Percentiles rank a stretch among this genome's conserved stretches.
Conservation (phyloP, 2,113 vertebrate genomes). For the Petrocephalus microphthalmus region DNA sequence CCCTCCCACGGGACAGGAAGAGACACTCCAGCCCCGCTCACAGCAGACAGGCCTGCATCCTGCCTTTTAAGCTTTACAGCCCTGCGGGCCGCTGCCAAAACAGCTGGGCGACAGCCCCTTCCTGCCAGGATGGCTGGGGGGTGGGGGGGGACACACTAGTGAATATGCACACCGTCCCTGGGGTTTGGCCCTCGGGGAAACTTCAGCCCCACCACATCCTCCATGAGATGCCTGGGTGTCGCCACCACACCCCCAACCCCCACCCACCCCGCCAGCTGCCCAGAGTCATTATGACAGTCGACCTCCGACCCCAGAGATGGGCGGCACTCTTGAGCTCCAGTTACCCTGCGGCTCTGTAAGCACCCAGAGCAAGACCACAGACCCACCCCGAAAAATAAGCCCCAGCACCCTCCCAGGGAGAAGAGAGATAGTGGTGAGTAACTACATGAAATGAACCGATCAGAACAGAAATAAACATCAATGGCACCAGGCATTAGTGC, state of each 20-base stretch:
- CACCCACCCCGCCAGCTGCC: not conserved
- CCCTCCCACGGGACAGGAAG: not conserved
- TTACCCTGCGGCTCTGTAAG: constrained; percentile 11
- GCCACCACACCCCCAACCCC: not conserved
- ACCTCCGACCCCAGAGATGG: not conserved
- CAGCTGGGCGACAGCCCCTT: constrained; percentile 2
- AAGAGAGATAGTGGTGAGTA: not conserved
- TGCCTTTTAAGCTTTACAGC: constrained; percentile 33
- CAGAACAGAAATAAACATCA: not conserved
- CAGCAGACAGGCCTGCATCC: constrained; percentile 27
- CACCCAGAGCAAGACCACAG: not conserved
- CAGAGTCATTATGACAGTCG: not conserved
- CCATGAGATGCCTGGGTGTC: not conserved
- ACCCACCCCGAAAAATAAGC: not conserved
- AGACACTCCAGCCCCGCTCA: not conserved
- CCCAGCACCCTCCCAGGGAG: not conserved
- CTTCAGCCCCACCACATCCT: not conserved
- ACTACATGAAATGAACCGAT: not conserved
- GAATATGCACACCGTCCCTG: not conserved
- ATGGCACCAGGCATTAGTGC: not conserved
- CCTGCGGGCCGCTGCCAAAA: constrained; percentile 22
- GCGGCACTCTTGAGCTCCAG: constrained; percentile 10
- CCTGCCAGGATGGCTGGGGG: not conserved
- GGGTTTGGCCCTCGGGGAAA: not conserved
- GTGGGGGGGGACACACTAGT: not conserved